Evolutionary conservation across 2,797 vertebrate genomes (phyloP).

Genomic region (Numenius phaeopus): DNA sequence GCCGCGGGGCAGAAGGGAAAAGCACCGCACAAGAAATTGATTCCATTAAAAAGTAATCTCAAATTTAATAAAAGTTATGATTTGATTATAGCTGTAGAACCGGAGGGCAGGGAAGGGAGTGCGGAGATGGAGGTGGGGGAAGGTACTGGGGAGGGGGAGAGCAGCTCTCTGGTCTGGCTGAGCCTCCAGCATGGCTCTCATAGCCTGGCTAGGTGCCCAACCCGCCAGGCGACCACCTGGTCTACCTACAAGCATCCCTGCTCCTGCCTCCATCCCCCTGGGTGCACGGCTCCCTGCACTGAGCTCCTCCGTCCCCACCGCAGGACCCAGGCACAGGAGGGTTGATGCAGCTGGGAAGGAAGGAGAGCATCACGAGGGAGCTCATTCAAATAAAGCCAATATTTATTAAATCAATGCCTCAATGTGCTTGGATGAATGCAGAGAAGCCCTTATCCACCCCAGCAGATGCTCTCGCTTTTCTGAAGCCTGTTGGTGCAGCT

Average conservation of each 20-base stretch:
- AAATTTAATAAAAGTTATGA: conserved; percentile 87
- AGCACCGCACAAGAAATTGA: conserved; percentile 82
- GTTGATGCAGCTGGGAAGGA: neutral
- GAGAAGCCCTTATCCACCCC: neutral
- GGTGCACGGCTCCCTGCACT: rapidly evolving
- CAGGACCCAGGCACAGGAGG: rapidly evolving
- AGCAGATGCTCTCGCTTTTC: neutral
- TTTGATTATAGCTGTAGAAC: conserved; percentile 83
- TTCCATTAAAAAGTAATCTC: conserved; percentile 88
- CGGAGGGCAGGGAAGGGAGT: conserved; percentile 70
- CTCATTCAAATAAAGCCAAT: neutral
- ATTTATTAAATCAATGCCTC: neutral
- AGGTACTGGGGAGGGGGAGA: neutral
- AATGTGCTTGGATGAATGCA: rapidly evolving
- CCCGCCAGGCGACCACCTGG: neutral
- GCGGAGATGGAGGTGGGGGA: neutral
- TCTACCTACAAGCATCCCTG: neutral
- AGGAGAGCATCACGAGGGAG: rapidly evolving
- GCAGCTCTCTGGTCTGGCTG: neutral
- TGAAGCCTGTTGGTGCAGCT: neutral
- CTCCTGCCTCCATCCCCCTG: neutral
- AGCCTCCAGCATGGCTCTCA: neutral
- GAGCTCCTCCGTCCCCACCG: neutral
- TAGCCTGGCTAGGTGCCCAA: neutral
- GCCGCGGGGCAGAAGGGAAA: conserved; percentile 79